These are phyloP conservation scores for Dioctria linearis DNA, from an alignment of 2,888 invertebrate species.

Conservation along the genomic window DNA sequence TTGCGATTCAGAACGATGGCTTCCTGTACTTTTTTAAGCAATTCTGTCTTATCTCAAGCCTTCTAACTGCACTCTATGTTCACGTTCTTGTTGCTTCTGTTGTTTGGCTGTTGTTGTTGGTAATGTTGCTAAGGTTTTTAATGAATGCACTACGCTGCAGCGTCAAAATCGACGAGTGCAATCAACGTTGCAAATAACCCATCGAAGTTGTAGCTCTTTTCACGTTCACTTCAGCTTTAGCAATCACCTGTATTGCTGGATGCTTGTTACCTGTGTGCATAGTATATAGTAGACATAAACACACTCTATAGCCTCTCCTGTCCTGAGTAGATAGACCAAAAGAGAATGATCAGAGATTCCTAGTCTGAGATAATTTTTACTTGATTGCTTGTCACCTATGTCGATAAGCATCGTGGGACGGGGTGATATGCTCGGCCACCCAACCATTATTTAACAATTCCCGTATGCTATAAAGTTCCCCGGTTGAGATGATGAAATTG, in stretches of 20 bases:
- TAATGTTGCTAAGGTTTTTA: slow-evolving; percentile 15
- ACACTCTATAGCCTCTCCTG: background rate
- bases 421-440: slow-evolving; percentile 42
- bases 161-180: slow-evolving; percentile 50
- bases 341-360: slow-evolving; percentile 42
- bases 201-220: slow-evolving; percentile 10
- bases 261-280: background rate
- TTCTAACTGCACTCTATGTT: slow-evolving; percentile 29
- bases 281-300: too few relatives aligned
- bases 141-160: slow-evolving; percentile 48
- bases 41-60: slow-evolving; percentile 11
- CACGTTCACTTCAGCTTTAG: slow-evolving; percentile 16
- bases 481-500: slow-evolving; percentile 6
- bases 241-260: too few relatives aligned
- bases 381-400: slow-evolving; percentile 57
- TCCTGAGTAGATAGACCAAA: background rate
- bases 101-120: background rate
- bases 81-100: slow-evolving; percentile 2
- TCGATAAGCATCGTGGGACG: slow-evolving; percentile 59
- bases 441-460: slow-evolving; percentile 11
- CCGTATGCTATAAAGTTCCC: background rate
- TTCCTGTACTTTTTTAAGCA: slow-evolving; percentile 39
- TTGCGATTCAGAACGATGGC: slow-evolving; percentile 37
- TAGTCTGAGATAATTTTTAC: slow-evolving; percentile 58
- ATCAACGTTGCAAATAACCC: slow-evolving; percentile 52